Percentiles rank a stretch among this genome's conserved stretches.
Evolutionary conservation across 2,888 invertebrate genomes (phyloP).

Genomic region (Oligia fasciuncula): DNA sequence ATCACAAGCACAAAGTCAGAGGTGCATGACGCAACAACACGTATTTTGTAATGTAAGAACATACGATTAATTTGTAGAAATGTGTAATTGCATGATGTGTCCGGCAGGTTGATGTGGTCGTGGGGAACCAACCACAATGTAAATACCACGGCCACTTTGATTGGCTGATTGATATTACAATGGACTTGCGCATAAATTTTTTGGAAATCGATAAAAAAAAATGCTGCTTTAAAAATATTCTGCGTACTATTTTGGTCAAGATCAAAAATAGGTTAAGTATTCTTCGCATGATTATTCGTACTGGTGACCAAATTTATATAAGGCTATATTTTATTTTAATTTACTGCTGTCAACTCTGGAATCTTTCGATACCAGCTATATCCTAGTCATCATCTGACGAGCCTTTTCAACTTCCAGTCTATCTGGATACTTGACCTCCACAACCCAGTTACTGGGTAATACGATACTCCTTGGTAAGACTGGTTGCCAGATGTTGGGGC

Average conservation of each 20-base stretch:
- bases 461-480: not conserved
- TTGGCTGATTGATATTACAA: not conserved
- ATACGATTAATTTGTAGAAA: constrained; percentile 22
- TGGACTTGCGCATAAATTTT: not conserved
- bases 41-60: constrained; percentile 22
- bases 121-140: not conserved
- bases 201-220: constrained; percentile 2
- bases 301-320: not conserved
- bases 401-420: not conserved
- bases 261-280: not conserved
- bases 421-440: not conserved
- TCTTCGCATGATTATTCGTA: not conserved
- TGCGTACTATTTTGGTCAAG: not conserved
- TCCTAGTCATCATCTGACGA: not conserved
- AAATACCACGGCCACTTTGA: constrained; percentile 7
- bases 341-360: no score
- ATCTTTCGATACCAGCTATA: not conserved
- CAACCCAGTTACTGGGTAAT: not conserved
- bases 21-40: constrained; percentile 38
- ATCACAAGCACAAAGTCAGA: constrained; percentile 23
- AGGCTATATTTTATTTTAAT: not conserved
- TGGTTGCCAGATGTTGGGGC: not conserved
- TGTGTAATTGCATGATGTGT: constrained; percentile 33
- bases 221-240: not conserved
- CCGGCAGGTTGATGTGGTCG: constrained; percentile 2